Percentiles rank a stretch among this genome's conserved stretches.
Conservation (phyloP, 2,797 vertebrate genomes). For the Gorsachius magnificus region DNA sequence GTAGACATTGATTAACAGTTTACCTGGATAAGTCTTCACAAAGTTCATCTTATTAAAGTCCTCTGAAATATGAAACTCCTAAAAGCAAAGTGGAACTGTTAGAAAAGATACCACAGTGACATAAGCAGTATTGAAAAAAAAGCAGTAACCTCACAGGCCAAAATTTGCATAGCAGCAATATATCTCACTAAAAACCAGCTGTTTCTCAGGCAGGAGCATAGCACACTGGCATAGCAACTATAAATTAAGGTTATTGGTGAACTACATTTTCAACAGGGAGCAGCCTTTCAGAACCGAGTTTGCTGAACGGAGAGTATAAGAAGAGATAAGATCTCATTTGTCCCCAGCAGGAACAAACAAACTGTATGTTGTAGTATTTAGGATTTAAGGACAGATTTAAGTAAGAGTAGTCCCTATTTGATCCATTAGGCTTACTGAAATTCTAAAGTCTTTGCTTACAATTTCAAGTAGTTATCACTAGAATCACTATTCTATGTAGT, state of each 20-base stretch:
- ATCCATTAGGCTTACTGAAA: background rate
- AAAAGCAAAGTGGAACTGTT: background rate
- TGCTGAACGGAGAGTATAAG: background rate
- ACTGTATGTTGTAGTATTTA: background rate
- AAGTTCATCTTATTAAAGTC: slow-evolving; percentile 99
- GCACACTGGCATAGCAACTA: background rate
- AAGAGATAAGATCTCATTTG: background rate
- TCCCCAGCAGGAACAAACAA: background rate
- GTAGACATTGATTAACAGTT: background rate
- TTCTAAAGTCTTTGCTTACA: background rate
- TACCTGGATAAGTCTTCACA: slow-evolving; percentile 97
- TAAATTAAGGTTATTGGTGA: background rate
- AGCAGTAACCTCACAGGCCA: background rate
- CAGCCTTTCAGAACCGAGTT: background rate
- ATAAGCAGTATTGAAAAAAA: background rate
- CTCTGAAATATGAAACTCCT: slow-evolving; percentile 98
- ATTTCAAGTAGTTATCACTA: background rate
- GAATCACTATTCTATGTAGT: background rate
- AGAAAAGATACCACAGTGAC: background rate
- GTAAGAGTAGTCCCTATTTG: background rate
- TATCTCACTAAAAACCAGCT: background rate
- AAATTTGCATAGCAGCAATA: background rate
- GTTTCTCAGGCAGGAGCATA: background rate
- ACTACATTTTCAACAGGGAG: background rate
- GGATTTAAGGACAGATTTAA: background rate